These are phyloP conservation scores for Gallinago undulata DNA, from an alignment of 2,113 vertebrate species.

Conservation along the genomic window DNA sequence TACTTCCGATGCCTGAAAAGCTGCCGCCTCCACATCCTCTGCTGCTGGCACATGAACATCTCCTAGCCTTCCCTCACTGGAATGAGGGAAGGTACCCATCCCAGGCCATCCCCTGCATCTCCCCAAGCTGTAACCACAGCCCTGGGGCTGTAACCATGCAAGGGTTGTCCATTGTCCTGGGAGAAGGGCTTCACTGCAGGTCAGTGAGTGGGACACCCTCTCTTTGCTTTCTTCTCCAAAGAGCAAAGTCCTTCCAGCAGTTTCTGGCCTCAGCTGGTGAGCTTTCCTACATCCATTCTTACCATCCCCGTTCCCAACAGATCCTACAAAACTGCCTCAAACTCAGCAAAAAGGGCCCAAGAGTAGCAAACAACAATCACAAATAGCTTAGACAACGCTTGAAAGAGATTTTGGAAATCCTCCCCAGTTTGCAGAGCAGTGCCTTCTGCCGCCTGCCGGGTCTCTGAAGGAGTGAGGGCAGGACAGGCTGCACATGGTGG, in stretches of 20 bases:
- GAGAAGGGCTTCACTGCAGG: fast-evolving
- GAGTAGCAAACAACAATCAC: neutral
- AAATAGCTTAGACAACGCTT: neutral
- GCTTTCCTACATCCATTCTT: neutral
- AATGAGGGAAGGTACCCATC: neutral
- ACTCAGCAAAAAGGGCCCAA: neutral
- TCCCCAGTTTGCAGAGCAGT: neutral
- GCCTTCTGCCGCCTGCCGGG: neutral
- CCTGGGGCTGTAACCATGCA: neutral
- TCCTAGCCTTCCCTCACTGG: neutral
- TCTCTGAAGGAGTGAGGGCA: neutral
- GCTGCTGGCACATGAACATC: conserved; percentile 32
- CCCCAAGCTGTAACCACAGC: fast-evolving
- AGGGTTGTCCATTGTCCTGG: neutral
- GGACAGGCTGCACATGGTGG: neutral
- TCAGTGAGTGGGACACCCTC: neutral
- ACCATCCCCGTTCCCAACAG: neutral
- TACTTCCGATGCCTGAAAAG: conserved; percentile 68
- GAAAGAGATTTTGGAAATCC: neutral
- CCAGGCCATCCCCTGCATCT: neutral
- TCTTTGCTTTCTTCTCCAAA: neutral
- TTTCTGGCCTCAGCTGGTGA: neutral
- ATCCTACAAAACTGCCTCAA: neutral
- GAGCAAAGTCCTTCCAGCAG: neutral
- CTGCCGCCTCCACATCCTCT: conserved; percentile 67